These are phyloP conservation scores for Leuciscus waleckii DNA, from an alignment of 2,797 vertebrate species.

Conservation along the genomic window DNA sequence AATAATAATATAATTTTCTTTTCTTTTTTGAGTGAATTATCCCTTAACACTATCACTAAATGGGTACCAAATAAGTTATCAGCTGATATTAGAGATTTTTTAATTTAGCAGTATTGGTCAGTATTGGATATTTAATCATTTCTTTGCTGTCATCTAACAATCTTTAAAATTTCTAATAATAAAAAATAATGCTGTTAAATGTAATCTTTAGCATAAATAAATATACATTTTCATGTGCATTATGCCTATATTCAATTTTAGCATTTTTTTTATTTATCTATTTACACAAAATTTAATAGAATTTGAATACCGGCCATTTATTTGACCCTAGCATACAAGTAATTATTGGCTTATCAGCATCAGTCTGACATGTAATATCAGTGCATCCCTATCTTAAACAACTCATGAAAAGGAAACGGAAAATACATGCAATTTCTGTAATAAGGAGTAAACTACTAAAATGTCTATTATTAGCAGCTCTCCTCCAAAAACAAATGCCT, in stretches of 20 bases:
- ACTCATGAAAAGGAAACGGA: not conserved
- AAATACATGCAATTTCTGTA: not conserved
- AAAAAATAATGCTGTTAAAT: not conserved
- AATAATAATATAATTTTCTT: not conserved
- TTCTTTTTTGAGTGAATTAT: not conserved
- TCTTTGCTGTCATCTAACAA: not conserved
- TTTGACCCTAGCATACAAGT: not conserved
- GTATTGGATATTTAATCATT: not conserved
- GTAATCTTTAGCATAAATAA: not conserved
- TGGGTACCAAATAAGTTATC: not conserved
- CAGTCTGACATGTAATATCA: not conserved
- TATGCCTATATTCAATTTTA: not conserved
- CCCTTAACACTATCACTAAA: not conserved
- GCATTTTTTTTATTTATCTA: not conserved
- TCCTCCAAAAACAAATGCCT: constrained; percentile 68
- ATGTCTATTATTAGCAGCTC: constrained; percentile 73
- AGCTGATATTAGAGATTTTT: not conserved
- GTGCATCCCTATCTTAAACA: not conserved
- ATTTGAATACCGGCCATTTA: not conserved
- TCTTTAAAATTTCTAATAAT: not conserved
- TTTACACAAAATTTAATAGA: not conserved
- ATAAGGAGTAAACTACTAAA: constrained; percentile 16
- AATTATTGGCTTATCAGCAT: not conserved
- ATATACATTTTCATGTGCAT: not conserved
- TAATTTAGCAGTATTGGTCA: not conserved